These are phyloP conservation scores for Alces alces DNA, from an alignment of 2,113 vertebrate species.

Conservation along the genomic window DNA sequence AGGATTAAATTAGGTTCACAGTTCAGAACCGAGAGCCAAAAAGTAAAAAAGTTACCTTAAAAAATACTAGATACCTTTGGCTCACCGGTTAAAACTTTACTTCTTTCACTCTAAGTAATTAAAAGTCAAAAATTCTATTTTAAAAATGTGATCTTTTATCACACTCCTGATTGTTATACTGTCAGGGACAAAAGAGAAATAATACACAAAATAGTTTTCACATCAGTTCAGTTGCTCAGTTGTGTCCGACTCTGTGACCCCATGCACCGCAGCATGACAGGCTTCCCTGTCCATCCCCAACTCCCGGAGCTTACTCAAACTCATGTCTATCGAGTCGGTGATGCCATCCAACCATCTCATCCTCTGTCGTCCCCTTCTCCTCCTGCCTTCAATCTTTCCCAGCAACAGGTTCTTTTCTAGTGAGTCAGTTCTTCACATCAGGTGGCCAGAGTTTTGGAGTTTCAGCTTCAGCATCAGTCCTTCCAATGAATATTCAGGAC, in stretches of 20 bases:
- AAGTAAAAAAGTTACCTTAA: background rate
- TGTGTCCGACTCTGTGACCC: background rate
- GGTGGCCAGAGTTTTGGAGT: background rate
- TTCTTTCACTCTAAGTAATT: background rate
- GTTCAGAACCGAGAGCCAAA: conserved; percentile 33
- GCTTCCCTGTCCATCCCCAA: background rate
- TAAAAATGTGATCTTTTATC: background rate
- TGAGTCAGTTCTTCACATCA: background rate
- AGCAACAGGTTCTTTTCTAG: background rate
- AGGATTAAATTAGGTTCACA: conserved; percentile 11
- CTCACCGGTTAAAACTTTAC: background rate
- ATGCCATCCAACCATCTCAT: background rate
- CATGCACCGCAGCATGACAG: fast-evolving
- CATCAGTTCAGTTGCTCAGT: background rate
- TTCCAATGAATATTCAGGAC: background rate
- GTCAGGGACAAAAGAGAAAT: background rate
- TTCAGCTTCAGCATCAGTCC: background rate
- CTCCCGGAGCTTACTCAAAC: background rate
- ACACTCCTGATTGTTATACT: background rate
- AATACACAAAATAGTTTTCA: background rate
- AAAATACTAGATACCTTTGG: background rate
- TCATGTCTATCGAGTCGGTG: background rate
- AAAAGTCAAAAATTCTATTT: background rate
- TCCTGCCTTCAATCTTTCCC: background rate
- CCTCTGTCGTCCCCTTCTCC: background rate